These are phyloP conservation scores for Bothrops jararaca DNA, from an alignment of 2,113 vertebrate species.

Conservation along the genomic window DNA sequence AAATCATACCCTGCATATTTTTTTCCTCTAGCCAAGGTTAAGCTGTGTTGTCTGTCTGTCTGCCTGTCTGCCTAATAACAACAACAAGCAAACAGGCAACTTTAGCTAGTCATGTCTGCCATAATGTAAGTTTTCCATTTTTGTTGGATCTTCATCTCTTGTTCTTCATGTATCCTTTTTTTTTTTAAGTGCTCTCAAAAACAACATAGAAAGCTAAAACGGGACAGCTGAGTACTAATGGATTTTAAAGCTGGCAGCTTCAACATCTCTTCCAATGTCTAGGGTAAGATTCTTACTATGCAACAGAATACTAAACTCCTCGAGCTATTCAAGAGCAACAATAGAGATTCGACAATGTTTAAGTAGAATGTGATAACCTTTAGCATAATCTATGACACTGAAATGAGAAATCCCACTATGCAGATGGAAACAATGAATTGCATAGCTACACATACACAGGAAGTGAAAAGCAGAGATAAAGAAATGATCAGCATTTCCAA, in stretches of 20 bases:
- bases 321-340: not conserved
- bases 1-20: not conserved
- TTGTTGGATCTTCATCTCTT: not conserved
- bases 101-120: not conserved
- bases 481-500: not conserved
- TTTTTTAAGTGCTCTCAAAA: not conserved
- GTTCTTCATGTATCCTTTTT: not conserved
- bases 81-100: not conserved
- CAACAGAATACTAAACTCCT: not conserved
- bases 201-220: not conserved
- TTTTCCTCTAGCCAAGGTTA: not conserved
- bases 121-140: not conserved
- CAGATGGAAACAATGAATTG: not conserved
- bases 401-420: not conserved
- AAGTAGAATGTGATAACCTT: not conserved
- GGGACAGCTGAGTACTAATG: not conserved
- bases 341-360: not conserved
- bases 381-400: not conserved
- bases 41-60: not conserved
- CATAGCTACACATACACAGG: not conserved
- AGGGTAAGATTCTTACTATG: not conserved
- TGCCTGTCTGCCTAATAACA: not conserved
- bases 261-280: not conserved
- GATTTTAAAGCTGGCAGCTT: not conserved
- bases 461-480: not conserved